Percentiles rank a stretch among this genome's conserved stretches.
Evolutionary conservation across 1,140 invertebrate species (phyloP).

Genomic region (Aporrectodea caliginosa): DNA sequence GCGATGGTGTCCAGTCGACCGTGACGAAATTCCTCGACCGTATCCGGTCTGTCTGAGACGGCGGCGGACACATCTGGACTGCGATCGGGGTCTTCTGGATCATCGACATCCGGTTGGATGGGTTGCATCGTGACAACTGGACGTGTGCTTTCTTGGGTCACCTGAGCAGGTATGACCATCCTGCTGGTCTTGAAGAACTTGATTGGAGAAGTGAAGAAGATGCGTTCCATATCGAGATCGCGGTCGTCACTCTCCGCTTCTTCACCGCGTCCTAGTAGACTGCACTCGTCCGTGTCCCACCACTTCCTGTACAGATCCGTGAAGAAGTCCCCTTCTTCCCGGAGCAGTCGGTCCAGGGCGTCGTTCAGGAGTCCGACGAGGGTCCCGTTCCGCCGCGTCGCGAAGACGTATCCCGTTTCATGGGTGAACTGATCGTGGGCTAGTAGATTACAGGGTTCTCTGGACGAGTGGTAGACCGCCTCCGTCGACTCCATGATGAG

Average conservation of each 20-base stretch:
- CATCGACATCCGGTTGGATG: too few species aligned
- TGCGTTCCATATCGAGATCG: neutral
- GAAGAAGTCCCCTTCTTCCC: neutral
- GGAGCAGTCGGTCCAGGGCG: neutral
- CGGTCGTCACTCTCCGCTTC: neutral
- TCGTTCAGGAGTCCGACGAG: neutral
- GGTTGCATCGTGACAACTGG: neutral
- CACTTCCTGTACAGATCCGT: neutral
- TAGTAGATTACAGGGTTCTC: neutral
- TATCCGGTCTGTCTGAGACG: neutral
- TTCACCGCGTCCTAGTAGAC: neutral
- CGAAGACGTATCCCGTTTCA: neutral
- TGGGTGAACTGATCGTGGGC: neutral
- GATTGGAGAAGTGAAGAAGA: neutral
- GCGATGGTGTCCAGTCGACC: neutral
- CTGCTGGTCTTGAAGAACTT: neutral
- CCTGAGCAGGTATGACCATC: neutral
- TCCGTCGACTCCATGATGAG: neutral
- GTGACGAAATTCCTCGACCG: neutral
- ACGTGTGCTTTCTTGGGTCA: neutral
- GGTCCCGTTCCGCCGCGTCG: neutral
- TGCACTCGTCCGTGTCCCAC: neutral
- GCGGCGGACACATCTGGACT: too few species aligned
- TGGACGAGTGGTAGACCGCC: neutral
- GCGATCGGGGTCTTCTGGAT: neutral